Conservation (phyloP, 2,797 vertebrate species). For the Onychomys arenicola region DNA sequence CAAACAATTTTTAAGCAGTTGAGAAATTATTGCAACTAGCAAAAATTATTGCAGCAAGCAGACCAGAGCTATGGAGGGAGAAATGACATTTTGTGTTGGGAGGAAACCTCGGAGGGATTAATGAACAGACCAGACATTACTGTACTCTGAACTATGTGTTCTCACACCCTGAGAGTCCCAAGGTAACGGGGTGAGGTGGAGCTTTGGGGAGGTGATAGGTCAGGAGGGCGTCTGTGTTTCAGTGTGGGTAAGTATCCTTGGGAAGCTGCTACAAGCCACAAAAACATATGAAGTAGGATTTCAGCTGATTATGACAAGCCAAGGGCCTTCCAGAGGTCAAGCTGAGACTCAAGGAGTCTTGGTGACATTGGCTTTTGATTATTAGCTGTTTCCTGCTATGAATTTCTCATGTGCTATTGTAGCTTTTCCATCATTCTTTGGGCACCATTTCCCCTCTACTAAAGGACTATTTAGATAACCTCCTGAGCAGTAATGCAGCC, state of each 20-base stretch:
- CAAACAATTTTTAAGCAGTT: neutral
- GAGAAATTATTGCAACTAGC: slow-evolving; percentile 27
- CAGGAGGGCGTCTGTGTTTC: neutral
- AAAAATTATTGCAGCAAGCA: neutral
- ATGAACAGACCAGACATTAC: neutral
- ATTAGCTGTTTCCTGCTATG: too few species aligned
- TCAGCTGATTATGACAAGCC: too few species aligned
- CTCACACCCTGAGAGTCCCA: neutral
- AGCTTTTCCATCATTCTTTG: too few species aligned
- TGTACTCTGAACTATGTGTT: neutral
- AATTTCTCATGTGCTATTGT: too few species aligned
- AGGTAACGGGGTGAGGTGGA: neutral
- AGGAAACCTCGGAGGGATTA: neutral
- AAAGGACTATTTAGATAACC: too few species aligned
- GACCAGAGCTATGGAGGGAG: neutral
- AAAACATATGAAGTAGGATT: too few species aligned
- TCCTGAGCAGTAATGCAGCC: too few species aligned
- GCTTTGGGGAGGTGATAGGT: neutral
- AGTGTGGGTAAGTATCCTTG: neutral
- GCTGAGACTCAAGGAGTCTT: too few species aligned
- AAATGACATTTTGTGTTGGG: neutral
- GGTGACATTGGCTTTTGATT: too few species aligned
- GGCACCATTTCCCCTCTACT: too few species aligned
- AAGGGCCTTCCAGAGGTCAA: too few species aligned
- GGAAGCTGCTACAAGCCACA: neutral